These are phyloP conservation scores for Tyria jacobaeae DNA, from an alignment of 2,888 invertebrate genomes.

Conservation along the genomic window DNA sequence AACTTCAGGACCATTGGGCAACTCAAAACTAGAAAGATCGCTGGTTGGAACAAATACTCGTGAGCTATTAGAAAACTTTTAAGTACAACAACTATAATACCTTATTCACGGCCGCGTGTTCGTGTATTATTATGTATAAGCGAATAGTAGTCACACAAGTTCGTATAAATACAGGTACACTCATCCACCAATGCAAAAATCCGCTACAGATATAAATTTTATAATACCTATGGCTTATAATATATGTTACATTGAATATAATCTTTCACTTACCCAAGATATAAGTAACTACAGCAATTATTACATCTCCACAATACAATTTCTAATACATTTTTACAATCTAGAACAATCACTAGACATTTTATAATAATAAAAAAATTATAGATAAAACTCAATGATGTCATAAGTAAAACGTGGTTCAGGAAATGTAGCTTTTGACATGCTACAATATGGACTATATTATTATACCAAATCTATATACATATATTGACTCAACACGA, in stretches of 20 bases:
- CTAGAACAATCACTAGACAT: slow-evolving; percentile 30
- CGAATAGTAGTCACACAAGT: not conserved
- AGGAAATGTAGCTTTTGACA: too few relatives aligned
- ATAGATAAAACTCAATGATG: not conserved
- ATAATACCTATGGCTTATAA: slow-evolving; percentile 32
- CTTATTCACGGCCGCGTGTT: not conserved
- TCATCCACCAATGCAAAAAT: slow-evolving; percentile 27
- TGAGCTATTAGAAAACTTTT: not conserved
- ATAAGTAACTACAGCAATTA: slow-evolving; percentile 32
- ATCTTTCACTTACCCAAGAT: slow-evolving; percentile 35
- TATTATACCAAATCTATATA: too few relatives aligned
- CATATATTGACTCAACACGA: too few relatives aligned
- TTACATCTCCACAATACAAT: slow-evolving; percentile 32
- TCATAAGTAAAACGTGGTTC: not conserved
- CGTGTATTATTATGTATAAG: not conserved
- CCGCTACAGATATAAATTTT: slow-evolving; percentile 19
- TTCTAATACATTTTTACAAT: slow-evolving; percentile 32
- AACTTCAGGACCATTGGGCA: too few relatives aligned
- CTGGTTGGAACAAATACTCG: too few relatives aligned
- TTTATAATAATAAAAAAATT: slow-evolving; percentile 19
- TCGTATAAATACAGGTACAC: not conserved
- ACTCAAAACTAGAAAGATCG: too few relatives aligned
- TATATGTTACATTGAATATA: slow-evolving; percentile 36
- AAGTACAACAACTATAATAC: not conserved
- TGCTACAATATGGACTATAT: too few relatives aligned